Conservation (phyloP, 2,113 vertebrate species). For the Pipa parva region DNA sequence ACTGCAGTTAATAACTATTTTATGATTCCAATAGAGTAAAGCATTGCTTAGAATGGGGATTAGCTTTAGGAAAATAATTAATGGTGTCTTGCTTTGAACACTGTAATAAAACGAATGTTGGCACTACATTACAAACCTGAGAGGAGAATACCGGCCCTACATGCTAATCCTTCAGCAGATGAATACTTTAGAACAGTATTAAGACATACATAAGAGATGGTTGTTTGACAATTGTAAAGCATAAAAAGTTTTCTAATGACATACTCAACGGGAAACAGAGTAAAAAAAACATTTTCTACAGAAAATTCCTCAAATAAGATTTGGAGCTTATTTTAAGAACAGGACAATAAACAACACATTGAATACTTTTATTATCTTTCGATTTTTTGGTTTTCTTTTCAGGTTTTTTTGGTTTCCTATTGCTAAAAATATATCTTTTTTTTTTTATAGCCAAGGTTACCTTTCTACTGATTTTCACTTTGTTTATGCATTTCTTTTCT, state of each 20-base stretch:
- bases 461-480: no score
- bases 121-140: constrained; percentile 28
- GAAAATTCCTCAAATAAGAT: constrained; percentile 8
- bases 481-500: no score
- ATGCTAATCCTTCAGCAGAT: constrained; percentile 20
- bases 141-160: constrained; percentile 9
- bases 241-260: constrained; percentile 21
- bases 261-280: constrained; percentile 16
- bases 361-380: background rate
- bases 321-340: constrained; percentile 26
- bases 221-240: background rate
- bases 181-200: constrained; percentile 17
- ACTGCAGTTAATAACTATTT: constrained; percentile 47
- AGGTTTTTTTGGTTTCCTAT: no score
- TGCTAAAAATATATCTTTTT: no score
- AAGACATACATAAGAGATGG: constrained; percentile 1
- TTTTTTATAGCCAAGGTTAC: no score
- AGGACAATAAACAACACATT: constrained; percentile 28
- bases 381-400: constrained; percentile 2
- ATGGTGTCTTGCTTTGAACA: constrained; percentile 44
- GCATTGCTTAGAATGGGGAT: constrained; percentile 44
- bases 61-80: constrained; percentile 56
- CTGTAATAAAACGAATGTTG: constrained; percentile 44
- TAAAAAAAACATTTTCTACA: constrained; percentile 5
- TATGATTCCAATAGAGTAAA: constrained; percentile 34